These are phyloP conservation scores for Notolepis coatsorum DNA, from an alignment of 2,797 vertebrate species.

Conservation along the genomic window DNA sequence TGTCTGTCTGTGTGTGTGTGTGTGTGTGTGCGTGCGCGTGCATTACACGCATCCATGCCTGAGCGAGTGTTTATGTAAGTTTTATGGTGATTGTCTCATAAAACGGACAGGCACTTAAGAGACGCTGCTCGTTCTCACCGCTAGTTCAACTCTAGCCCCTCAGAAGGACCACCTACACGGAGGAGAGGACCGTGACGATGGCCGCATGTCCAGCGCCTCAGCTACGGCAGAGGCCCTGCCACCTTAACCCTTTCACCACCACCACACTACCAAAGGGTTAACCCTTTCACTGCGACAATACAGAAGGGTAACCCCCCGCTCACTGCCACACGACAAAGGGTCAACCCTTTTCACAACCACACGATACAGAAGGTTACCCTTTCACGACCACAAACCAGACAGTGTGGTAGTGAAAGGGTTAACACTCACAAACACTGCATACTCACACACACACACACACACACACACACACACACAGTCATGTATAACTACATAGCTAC, in stretches of 20 bases:
- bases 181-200: conserved; percentile 25
- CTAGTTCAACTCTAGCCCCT: conserved; percentile 30
- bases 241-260: conserved; percentile 6
- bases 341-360: neutral
- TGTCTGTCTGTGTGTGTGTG: conserved; percentile 14
- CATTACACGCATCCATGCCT: conserved; percentile 38
- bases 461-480: conserved; percentile 48
- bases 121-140: conserved; percentile 28
- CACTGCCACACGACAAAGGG: too few species aligned
- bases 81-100: conserved; percentile 66
- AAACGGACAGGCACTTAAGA: conserved; percentile 48
- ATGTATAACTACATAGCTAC: too few species aligned
- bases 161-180: conserved; percentile 70
- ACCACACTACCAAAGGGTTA: neutral
- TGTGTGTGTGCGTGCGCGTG: conserved; percentile 37
- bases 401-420: neutral
- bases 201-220: conserved; percentile 31
- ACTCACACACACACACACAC: conserved; percentile 3
- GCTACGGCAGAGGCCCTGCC: conserved; percentile 20
- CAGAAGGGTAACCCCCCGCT: too few species aligned
- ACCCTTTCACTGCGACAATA: neutral
- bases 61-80: conserved; percentile 60
- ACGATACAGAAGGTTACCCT: too few species aligned
- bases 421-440: neutral
- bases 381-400: neutral